Conservation (phyloP, 2,113 vertebrate genomes). For the Neolamprologus sp. region DNA sequence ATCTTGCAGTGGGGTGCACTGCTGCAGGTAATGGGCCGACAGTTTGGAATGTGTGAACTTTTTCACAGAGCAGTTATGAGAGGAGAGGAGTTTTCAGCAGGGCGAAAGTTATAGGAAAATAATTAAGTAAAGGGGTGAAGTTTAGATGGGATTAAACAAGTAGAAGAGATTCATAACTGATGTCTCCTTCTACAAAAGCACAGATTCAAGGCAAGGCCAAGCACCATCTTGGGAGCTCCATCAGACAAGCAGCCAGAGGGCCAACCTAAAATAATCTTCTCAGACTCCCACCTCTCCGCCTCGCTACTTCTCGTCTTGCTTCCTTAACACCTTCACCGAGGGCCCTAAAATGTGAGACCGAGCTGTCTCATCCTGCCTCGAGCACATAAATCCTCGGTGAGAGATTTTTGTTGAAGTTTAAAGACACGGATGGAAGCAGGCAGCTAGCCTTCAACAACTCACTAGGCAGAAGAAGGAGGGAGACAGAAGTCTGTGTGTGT, state of each 20-base stretch:
- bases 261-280: slow-evolving; percentile 23
- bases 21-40: neutral
- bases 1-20: neutral
- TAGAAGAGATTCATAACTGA: neutral
- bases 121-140: neutral
- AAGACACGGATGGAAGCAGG: neutral
- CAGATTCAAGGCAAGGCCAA: neutral
- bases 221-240: slow-evolving; percentile 13
- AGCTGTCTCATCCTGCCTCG: neutral
- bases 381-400: neutral
- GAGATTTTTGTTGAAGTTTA: neutral
- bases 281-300: neutral
- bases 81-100: neutral
- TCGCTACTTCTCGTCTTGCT: neutral
- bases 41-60: neutral
- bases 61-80: neutral
- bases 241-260: slow-evolving; percentile 47
- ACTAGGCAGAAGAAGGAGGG: neutral
- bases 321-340: slow-evolving; percentile 1
- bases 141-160: slow-evolving; percentile 3
- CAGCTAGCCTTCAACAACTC: neutral
- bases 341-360: neutral
- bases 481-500: neutral
- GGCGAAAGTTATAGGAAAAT: neutral
- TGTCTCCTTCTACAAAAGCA: neutral